Evolutionary conservation across 2,113 vertebrate species (phyloP).

Genomic region (Leptobrachium leishanense): DNA sequence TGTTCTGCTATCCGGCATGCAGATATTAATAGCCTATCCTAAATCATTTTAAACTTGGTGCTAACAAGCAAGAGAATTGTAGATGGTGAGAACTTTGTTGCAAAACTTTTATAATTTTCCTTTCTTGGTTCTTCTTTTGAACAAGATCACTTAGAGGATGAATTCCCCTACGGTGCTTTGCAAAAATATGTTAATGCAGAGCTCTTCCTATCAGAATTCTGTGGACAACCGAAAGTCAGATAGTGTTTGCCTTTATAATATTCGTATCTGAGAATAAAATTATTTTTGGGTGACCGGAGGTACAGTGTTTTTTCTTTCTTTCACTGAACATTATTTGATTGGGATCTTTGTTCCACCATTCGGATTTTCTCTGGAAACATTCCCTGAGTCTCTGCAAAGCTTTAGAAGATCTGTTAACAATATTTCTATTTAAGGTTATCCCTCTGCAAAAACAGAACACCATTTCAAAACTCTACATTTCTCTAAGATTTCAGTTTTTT

Average conservation of each 20-base stretch:
- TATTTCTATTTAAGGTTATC: no score
- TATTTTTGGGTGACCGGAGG: no score
- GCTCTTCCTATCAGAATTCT: background rate
- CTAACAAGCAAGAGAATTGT: slow-evolving; percentile 44
- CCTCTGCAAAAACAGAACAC: no score
- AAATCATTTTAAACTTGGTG: slow-evolving; percentile 48
- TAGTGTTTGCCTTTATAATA: background rate
- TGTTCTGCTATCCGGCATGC: slow-evolving; percentile 43
- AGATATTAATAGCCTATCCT: slow-evolving; percentile 48
- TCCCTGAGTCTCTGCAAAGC: no score
- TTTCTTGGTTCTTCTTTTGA: slow-evolving; percentile 6
- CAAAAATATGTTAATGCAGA: background rate
- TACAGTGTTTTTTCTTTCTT: no score
- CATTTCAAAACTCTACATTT: no score
- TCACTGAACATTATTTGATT: no score
- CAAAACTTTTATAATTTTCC: slow-evolving; percentile 25
- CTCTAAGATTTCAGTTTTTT: no score
- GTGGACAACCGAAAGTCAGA: background rate
- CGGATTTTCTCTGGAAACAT: no score
- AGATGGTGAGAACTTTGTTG: slow-evolving; percentile 39
- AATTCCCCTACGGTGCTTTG: background rate
- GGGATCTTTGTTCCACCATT: no score
- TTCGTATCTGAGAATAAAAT: background rate
- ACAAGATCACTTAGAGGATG: slow-evolving; percentile 17
- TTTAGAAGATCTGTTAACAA: no score